Base-by-base conservation (phyloP, 2,797 vertebrate species). In the Micromesistius poutassou region DNA sequence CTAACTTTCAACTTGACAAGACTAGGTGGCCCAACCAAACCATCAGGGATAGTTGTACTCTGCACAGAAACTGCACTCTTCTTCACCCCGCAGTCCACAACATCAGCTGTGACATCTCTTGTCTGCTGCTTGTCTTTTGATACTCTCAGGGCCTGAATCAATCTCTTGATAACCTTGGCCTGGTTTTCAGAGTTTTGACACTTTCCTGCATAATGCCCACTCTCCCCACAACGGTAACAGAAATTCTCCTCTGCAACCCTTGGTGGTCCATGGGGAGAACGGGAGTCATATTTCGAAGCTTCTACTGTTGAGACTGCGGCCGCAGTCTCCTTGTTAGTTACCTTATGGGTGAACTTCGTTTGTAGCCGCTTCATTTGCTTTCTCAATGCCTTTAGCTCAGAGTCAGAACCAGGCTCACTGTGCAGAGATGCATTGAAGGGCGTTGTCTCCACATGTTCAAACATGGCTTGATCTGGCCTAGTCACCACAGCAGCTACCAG, bases 11-110 rank as follows among this genome's bases (percentile, higher is more conserved):
- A 73, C 86, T 33, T 1, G 85, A 3, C 76, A 0, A 76, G 14
- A 9, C 79, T 77, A 4, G 79, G 22, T 10, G 80, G 82, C 0
- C 82, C 84, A 28, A 87, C 38, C 13, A 84, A 30, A 1, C 81
- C 86, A 2, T 81, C 50, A 2, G 79, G 84, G 3, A 84, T 35
- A 5, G 9, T 22, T 31, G 10, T 35, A 13, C 12, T 19, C 50
- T 71, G 42, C 42, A 46, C 42, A 19, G 14, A 30, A 13, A 30
- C 31, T 33, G 74, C 42, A 75, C 74, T 55, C 30, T 75, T 30
- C 74, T 75, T 50, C 25, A 50, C 28, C 30, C 25, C 16, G 19
- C 74, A 31, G 40, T 75, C 31, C 5, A 50, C 28, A 30, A 16
- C 40, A 30, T 14, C 30, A 14, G 12, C 14, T 73, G 33, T 22